Percentiles rank a stretch among this genome's conserved stretches.
Evolutionary conservation across 2,888 invertebrate genomes (phyloP).

Genomic region (Sinhomidia bicolor): DNA sequence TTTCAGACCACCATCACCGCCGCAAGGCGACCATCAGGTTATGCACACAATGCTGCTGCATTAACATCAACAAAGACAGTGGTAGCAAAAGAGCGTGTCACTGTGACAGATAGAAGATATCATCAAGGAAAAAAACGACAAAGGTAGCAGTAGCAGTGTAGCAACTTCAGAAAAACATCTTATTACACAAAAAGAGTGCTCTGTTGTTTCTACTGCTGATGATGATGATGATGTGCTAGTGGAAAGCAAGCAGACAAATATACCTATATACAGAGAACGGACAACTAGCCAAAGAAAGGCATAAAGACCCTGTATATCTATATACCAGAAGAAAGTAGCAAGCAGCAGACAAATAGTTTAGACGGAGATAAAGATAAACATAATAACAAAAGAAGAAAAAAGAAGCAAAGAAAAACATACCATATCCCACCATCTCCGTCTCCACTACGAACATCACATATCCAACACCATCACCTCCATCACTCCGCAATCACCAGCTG

Average conservation of each 20-base stretch:
- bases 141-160: no score
- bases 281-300: background rate
- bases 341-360: background rate
- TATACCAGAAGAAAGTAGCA: background rate
- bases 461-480: slow-evolving; percentile 12
- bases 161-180: background rate
- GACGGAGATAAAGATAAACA: background rate
- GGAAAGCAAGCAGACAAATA: no score
- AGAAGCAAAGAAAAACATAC: background rate
- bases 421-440: background rate
- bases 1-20: slow-evolving; percentile 29
- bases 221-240: no score
- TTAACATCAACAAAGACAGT: slow-evolving; percentile 20
- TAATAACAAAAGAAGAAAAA: background rate
- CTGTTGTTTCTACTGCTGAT: background rate
- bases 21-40: slow-evolving; percentile 36
- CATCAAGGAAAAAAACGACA: background rate
- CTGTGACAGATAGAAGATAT: slow-evolving; percentile 50
- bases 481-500: slow-evolving; percentile 25
- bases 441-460: slow-evolving; percentile 1
- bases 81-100: slow-evolving; percentile 47
- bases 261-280: background rate
- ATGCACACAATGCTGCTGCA: slow-evolving; percentile 29
- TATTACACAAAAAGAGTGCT: slow-evolving; percentile 20
- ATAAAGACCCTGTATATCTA: background rate